phyloP scores from a whole-genome alignment of 2,113 vertebrate species.

The Salvelinus fontinalis region DNA sequence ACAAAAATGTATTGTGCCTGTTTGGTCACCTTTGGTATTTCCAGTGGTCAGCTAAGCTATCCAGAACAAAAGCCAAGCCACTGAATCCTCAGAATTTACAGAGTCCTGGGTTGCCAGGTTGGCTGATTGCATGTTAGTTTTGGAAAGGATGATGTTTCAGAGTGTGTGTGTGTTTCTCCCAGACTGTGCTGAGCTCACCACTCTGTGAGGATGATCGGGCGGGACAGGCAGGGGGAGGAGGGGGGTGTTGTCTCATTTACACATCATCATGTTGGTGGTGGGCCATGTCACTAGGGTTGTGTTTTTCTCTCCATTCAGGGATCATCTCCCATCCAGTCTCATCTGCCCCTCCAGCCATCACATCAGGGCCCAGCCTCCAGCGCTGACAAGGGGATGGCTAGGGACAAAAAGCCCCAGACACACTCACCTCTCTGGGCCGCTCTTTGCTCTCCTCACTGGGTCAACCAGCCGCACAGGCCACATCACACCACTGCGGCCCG shows the following conservation, averaged over 20 bases:
- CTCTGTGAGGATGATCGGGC: slow-evolving; percentile 36
- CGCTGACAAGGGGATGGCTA: background rate
- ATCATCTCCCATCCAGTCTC: background rate
- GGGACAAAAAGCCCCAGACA: background rate
- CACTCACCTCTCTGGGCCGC: slow-evolving; percentile 3
- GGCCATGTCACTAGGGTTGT: slow-evolving; percentile 2
- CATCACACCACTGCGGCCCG: background rate
- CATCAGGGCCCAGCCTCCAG: background rate
- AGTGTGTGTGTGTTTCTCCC: slow-evolving; percentile 13
- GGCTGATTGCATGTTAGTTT: background rate
- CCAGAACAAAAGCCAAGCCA: no score
- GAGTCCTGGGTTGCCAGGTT: slow-evolving; percentile 6
- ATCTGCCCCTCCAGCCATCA: background rate
- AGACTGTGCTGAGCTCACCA: slow-evolving; percentile 48
- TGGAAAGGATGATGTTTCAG: background rate
- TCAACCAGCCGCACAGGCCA: background rate
- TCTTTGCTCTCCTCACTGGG: background rate
- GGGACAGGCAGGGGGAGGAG: slow-evolving; percentile 35
- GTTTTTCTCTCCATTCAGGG: slow-evolving; percentile 20
- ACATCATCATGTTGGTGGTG: slow-evolving; percentile 42
- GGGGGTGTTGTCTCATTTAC: slow-evolving; percentile 43
- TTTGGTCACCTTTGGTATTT: no score
- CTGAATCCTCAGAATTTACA: no score
- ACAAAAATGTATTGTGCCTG: no score
- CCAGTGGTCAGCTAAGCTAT: no score